A percentile compares a stretch with the other conserved stretches of the same genome.
These are phyloP conservation scores for Perdix hodgsoniae DNA, from an alignment of 2,797 vertebrate genomes.

Conservation along the genomic window DNA sequence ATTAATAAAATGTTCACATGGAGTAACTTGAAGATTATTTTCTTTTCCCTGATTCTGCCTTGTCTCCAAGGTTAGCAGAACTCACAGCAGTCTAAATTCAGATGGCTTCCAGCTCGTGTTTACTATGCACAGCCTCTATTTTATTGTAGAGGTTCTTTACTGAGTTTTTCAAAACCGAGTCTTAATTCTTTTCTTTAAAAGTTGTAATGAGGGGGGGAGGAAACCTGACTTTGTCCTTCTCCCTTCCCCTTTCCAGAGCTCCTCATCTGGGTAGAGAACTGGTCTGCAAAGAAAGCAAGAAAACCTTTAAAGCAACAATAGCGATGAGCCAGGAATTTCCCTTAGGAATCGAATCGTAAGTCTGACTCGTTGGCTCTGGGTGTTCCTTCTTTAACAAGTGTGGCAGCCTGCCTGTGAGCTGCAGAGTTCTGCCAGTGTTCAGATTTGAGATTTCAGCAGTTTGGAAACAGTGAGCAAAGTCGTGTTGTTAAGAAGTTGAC, in stretches of 20 bases:
- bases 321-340: constrained; percentile 99
- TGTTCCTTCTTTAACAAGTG: accelerated
- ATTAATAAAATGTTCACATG: too few species aligned
- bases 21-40: too few species aligned
- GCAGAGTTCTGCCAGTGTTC: accelerated
- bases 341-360: constrained; percentile 97
- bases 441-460: accelerated
- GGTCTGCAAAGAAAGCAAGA: constrained; percentile 98
- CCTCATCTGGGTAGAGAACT: constrained; percentile 97
- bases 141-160: not conserved
- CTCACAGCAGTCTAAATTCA: too few species aligned
- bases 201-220: not conserved
- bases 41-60: too few species aligned
- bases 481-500: not conserved
- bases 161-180: not conserved
- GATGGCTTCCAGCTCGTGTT: not conserved
- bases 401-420: accelerated
- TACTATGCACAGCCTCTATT: not conserved
- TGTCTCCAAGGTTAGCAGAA: too few species aligned
- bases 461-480: not conserved
- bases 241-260: constrained; percentile 80
- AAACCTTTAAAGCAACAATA: constrained; percentile 98
- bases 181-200: not conserved
- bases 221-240: constrained; percentile 21
- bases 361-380: not conserved